Evolutionary conservation across 1,140 invertebrate genomes (phyloP).

Genomic region (Pseudomyrmex pallidus): DNA sequence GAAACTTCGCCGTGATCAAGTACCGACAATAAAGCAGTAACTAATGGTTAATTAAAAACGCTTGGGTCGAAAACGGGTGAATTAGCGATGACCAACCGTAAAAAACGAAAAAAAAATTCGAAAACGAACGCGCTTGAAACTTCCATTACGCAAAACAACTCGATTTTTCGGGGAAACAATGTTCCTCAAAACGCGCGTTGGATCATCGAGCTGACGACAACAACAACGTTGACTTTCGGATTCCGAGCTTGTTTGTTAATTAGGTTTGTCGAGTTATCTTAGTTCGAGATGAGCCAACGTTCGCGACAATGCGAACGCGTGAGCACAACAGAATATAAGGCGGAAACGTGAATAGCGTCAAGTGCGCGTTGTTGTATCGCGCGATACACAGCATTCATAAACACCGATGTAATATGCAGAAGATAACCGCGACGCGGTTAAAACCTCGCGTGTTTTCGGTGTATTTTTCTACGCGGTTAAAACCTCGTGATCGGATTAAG

Average conservation of each 20-base stretch:
- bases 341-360: not conserved
- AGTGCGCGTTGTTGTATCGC: not conserved
- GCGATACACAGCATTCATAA: not conserved
- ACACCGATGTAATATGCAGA: not conserved
- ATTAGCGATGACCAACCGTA: not conserved
- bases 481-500: not conserved
- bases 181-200: too few species aligned
- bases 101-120: not conserved
- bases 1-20: conserved; percentile 29
- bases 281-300: not conserved
- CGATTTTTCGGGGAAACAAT: too few species aligned
- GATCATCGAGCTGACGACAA: too few species aligned
- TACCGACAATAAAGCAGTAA: conserved; percentile 8
- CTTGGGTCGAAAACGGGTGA: not conserved
- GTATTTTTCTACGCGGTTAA: conserved; percentile 27
- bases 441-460: conserved; percentile 16
- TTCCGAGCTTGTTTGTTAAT: not conserved
- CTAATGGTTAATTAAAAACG: conserved; percentile 14
- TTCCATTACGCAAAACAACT: too few species aligned
- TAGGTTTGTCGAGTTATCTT: conserved; percentile 17
- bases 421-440: conserved; percentile 12
- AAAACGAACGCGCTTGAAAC: not conserved
- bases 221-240: not conserved
- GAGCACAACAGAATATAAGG: conserved; percentile 2
- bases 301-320: conserved; percentile 1